A percentile compares a stretch with the other conserved stretches of the same genome.
Evolutionary conservation across 2,888 invertebrate genomes (phyloP).

Genomic region (Tetramorium bicarinatum): DNA sequence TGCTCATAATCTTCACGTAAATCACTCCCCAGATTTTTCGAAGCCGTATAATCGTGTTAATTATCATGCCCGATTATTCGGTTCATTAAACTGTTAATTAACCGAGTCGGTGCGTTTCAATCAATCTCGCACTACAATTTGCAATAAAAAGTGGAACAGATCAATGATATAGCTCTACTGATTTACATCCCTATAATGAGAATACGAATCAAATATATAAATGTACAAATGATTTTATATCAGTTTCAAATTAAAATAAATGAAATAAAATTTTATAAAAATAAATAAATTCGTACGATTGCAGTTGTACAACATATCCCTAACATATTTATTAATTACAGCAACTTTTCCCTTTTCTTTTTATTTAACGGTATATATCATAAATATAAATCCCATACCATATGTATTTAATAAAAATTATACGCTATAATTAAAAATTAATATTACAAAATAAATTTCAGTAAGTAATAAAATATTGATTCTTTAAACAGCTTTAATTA

Average conservation of each 20-base stretch:
- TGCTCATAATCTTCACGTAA: slow-evolving; percentile 66
- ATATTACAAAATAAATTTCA: neutral
- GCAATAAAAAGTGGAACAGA: neutral
- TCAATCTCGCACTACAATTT: neutral
- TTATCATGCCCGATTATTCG: slow-evolving; percentile 71
- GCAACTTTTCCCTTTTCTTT: neutral
- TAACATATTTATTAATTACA: neutral
- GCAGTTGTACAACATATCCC: neutral
- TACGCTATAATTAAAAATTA: neutral
- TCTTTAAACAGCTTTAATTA: neutral
- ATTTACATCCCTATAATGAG: neutral
- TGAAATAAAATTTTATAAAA: neutral
- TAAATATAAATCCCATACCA: neutral
- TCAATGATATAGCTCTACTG: neutral
- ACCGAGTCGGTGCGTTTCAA: slow-evolving; percentile 62
- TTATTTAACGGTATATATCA: neutral
- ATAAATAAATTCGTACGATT: neutral
- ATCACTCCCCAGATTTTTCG: slow-evolving; percentile 60
- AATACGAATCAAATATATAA: neutral
- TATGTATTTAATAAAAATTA: neutral
- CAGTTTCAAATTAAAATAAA: too few relatives aligned
- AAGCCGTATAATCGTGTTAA: slow-evolving; percentile 69
- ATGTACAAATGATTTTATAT: neutral
- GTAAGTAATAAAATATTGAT: neutral
- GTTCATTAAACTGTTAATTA: slow-evolving; percentile 75